Base-by-base conservation (phyloP, 1,140 invertebrate genomes). In the Drosophila nebulosa region DNA sequence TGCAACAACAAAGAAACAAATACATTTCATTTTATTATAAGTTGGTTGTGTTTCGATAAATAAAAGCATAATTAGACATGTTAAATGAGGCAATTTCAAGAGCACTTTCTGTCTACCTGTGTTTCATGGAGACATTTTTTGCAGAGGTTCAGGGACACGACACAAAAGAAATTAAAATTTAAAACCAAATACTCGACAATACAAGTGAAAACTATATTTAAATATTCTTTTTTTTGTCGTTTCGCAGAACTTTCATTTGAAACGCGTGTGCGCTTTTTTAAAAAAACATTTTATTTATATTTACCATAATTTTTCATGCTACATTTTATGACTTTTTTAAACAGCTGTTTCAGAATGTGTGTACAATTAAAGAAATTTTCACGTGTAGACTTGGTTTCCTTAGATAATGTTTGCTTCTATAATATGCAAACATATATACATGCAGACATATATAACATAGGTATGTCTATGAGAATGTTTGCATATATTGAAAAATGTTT, bases 261-360 rank as follows among this genome's bases (percentile, higher is more conserved):
- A 36, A 39, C 10, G 16, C 69, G 55, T 63, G 69, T 61, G 70
- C 58, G 10, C 7, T 46, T 53, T 58, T 14, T 24, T n/a, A n/a
- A n/a, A 52, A 63, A 69, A 22, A 62, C 67, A 75, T 74, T 36
- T 60, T 52, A 85, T 69, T 84, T 79, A 42, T 69, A 69, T 79
- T 69, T 53, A 36, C 69, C 64, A 64, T 66, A 62, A 69, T 69
- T 55, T 59, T 73, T 69, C 36, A 59, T 70, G 46, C 22, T 42
- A 50, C 22, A 58, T 57, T 63, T 72, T 63, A 68, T 51, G 69
- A 66, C 55, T 79, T 76, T 65, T 46, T 22, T 57, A 80, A 75
- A 75, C 80, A 86, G 80, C 77, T 85, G 81, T 69, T 59, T 46
- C 21, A 16, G 21, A 51, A 46, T 69, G n/a, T 72, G 75, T 53